A percentile compares a stretch with the other conserved stretches of the same genome.
Evolutionary conservation across 2,113 vertebrate species (phyloP).

Genomic region (Uropsilus gracilis): DNA sequence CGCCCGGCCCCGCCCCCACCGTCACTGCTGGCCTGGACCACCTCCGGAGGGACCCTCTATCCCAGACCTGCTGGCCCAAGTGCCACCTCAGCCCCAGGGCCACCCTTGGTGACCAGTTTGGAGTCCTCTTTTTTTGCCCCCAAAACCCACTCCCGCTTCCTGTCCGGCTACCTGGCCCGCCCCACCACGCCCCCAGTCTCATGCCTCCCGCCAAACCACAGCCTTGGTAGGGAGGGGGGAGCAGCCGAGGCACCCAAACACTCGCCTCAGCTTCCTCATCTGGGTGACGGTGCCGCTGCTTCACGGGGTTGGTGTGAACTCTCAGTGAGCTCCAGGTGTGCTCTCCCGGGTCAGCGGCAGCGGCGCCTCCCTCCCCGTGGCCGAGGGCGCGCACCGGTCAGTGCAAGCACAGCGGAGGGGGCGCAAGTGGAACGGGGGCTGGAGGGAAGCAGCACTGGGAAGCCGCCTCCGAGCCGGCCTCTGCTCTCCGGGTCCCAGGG

Average conservation of each 20-base stretch:
- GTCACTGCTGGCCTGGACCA: not conserved
- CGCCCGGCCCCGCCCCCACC: no score
- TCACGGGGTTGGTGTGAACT: not conserved
- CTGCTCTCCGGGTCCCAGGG: no score
- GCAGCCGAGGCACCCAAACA: not conserved
- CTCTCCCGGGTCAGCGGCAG: not conserved
- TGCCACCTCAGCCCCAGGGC: not conserved
- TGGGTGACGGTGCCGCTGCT: not conserved
- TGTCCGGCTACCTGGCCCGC: not conserved
- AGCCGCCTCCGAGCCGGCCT: not conserved
- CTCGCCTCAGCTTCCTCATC: not conserved
- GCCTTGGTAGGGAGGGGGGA: not conserved
- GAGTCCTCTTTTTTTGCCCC: not conserved
- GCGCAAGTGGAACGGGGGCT: accelerated
- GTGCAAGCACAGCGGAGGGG: no score
- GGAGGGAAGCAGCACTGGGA: not conserved
- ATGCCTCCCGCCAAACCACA: not conserved
- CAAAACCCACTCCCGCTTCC: not conserved
- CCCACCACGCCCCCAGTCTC: no score
- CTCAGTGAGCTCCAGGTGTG: no score
- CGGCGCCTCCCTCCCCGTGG: not conserved
- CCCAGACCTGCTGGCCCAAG: not conserved
- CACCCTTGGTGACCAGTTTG: not conserved
- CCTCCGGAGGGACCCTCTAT: no score
- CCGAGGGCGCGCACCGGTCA: not conserved